Evolutionary conservation across 2,888 invertebrate species (phyloP), one percentile per base, ranked within the genome.

Genomic region (Tolmerus cingulatus): DNA sequence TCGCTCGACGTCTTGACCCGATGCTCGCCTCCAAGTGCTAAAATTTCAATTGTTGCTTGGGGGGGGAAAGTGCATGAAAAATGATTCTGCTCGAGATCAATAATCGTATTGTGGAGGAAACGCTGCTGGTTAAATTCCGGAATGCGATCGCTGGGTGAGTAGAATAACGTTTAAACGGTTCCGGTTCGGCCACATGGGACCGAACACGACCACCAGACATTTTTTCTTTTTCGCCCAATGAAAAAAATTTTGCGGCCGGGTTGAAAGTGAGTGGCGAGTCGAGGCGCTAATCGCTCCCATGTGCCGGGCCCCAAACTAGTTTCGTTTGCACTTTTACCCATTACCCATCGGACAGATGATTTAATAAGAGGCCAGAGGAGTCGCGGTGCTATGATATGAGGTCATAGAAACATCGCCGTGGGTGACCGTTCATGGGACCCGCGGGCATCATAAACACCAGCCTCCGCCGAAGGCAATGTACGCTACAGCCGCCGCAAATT

Each of bases 81-180:
- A 98, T 98, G 98, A 98, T 98, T 95, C 95, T 98, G 93, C 95
- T 99, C 93, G 99, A 99, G 96, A 98, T 98, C 94, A 98, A 99
- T 94, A 99, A 99, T 95, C 96, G 98, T 93, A 98, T 99, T 94
- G 96, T 99, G 91, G 98, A 98, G 94, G 99, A 99, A 94, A 98
- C 98, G 88, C 94, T 99, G 92, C 95, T 96, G 92, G 95, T 97
- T 91, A 99, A 99, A 95, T 98, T 98, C 94, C 97, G 96, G 94
- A 98, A 98, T 95, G 97, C 97, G 92, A 94, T 97, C 93, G 97
- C 97, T 91, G 98, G 98, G 99, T 99, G 89, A 92, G 92, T 92
- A 37, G 14, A 82, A 87, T 27, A 76, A 37, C 2, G 16, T 19
- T 81, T 51, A 0, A n/a, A n/a, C 51, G 27, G 23, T 55, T 84